phyloP scores from a whole-genome alignment of 2,888 invertebrate genomes.

The Odontomyia ornata region DNA sequence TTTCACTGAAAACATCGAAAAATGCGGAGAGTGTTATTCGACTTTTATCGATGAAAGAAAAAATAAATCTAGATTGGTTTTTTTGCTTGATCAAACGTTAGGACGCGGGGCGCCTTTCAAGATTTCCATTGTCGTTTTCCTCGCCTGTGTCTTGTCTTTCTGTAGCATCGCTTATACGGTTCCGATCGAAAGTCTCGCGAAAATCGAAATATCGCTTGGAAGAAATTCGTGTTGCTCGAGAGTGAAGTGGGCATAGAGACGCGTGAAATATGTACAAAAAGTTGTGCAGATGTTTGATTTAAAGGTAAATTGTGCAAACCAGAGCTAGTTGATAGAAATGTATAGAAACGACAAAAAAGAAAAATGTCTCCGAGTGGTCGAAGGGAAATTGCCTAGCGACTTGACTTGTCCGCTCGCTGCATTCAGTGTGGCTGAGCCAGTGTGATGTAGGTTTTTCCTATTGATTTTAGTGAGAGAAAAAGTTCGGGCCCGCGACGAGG shows the following conservation, averaged over 20 bases:
- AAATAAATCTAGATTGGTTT: conserved; percentile 18
- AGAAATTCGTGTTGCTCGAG: not conserved
- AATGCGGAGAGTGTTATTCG: conserved; percentile 39
- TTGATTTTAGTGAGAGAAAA: conserved; percentile 23
- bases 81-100: conserved; percentile 7
- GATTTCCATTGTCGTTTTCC: not conserved
- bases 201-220: not conserved
- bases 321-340: not conserved
- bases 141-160: not conserved
- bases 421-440: conserved; percentile 12
- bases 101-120: not conserved
- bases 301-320: conserved; percentile 46
- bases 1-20: conserved; percentile 37
- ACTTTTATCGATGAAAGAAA: conserved; percentile 39
- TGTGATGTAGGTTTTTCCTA: conserved; percentile 27
- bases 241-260: not conserved
- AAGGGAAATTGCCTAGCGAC: not conserved
- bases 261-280: conserved; percentile 46
- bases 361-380: conserved; percentile 18
- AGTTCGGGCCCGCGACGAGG: conserved; percentile 19
- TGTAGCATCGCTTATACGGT: not conserved
- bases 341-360: not conserved
- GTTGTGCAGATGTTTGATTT: conserved; percentile 46
- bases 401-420: not conserved
- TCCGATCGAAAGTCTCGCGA: not conserved